Evolutionary conservation across 2,113 vertebrate genomes (phyloP), one percentile per base, ranked within the genome.

Genomic region (Grantiella picta): DNA sequence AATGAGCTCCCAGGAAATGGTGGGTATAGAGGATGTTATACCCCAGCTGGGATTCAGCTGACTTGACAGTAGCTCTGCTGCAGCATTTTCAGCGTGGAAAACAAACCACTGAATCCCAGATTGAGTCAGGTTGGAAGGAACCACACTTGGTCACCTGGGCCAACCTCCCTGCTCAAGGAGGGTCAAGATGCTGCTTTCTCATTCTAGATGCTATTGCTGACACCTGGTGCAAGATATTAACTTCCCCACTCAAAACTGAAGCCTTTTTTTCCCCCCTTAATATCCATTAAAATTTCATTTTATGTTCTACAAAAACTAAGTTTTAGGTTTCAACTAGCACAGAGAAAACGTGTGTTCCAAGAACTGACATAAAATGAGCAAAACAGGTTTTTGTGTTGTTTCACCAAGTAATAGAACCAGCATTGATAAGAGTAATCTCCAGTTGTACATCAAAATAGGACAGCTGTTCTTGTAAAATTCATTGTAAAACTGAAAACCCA

Each of bases 211-310:
- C 4, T 9, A 5, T 22, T n/a, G 33, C 13, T 68, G 60, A 49
- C 27, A 49, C 3, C 0, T 4, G 2, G 16, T 22, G 15, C 12
- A 76, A 33, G 38, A 11, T 17, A 33, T 36, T 25, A 52, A 52
- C 15, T 14, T 63, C 6, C 8, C 45, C 25, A 14, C 16, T 88
- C 22, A 83, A 73, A 88, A 80, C 2, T 9, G 3, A 63, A 71
- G n/a, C 3, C 5, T 3, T 24, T 38, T 13, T 11, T 36, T 31
- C 19, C 13, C 16, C 19, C 38, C 38, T 38, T 38, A 22, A 42
- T 31, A 63, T 19, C 16, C 5, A 50, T 12, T 70, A 64, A 73
- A 50, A 13, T 18, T 52, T 82, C 9, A 11, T 56, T 87, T 65
- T 29, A 24, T 6, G n/a, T 15, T 38, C 38, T 49, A 36, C 23